Conservation (phyloP, 2,797 vertebrate genomes). For the Chaetophractus vellerosus region DNA sequence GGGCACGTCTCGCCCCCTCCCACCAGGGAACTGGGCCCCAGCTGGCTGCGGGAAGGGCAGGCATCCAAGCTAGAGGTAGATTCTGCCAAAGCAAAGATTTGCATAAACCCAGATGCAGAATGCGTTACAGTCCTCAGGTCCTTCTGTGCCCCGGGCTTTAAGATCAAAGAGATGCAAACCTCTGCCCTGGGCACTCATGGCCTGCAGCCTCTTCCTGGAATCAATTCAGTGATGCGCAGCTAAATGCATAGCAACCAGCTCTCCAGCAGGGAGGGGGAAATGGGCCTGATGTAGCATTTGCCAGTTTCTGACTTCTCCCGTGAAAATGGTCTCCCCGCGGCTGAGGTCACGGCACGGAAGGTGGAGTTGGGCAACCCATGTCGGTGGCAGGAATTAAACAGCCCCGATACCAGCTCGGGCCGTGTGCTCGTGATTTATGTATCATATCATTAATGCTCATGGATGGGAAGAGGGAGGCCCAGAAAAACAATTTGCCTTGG, state of each 20-base stretch:
- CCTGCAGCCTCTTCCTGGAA: neutral
- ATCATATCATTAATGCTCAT: neutral
- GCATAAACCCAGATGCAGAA: neutral
- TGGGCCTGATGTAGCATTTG: neutral
- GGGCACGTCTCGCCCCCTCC: neutral
- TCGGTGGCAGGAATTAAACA: neutral
- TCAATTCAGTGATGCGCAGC: neutral
- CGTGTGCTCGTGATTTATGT: no score
- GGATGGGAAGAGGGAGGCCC: neutral
- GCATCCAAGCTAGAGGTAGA: neutral
- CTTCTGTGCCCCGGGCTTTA: neutral
- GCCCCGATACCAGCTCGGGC: no score
- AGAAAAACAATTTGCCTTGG: neutral
- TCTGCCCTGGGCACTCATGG: no score
- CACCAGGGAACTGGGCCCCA: neutral
- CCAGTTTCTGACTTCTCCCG: neutral
- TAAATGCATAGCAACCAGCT: neutral
- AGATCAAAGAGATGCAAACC: neutral
- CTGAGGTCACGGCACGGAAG: neutral
- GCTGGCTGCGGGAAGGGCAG: neutral
- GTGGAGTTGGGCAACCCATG: neutral
- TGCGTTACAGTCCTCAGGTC: neutral
- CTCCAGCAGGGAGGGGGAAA: neutral
- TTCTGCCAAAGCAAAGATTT: neutral
- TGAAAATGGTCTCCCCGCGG: neutral